Evolutionary conservation across 2,888 invertebrate genomes (phyloP), one percentile per base, ranked within the genome.

Genomic region (Amblyjoppa fuscipennis): DNA sequence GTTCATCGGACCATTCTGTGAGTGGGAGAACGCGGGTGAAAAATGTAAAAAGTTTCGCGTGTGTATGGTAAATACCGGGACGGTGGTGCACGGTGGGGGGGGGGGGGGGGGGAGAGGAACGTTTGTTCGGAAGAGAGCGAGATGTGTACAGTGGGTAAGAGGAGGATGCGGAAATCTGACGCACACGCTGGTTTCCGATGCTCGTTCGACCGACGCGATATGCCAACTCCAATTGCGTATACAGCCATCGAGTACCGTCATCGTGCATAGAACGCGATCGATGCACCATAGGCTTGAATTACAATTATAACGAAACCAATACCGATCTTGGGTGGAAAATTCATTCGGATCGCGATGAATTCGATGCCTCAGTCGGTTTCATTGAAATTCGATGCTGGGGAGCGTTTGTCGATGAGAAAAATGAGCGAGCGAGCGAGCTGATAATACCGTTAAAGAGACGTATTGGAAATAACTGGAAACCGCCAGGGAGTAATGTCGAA

Each of bases 241-340:
- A 49, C 20, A 20, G 73, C 25, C 13, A 6, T 25, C 41, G 41
- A 28, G 53, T 38, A 59, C 16, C 28, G 16, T 25, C 41, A 28
- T 25, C 13, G 38, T 38, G 59, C 41, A n/a, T 16, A 68, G 45
- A n/a, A 87, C 87, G 84, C 89, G 90, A 92, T 92, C 91, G 74
- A 13, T 91, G 89, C 90, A 86, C 89, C 90, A 91, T 90, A 90
- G 90, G 90, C 89, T 91, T 89, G 90, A 91, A 91, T 90, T 90
- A 91, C 90, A 91, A 92, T 92, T 91, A 92, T 88, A 90, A 89
- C 88, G 89, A 77, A 88, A 84, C 83, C 87, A 86, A 88, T 90
- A 77, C 16, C 0, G 53, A 56, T 71, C 59, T 61, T n/a, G 0
- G 28, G 31, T 31, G 31, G 28, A 34, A 16, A 61, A 61, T 61